phyloP scores from a whole-genome alignment of 2,113 vertebrate species.

The Petrocephalus zakoni region DNA sequence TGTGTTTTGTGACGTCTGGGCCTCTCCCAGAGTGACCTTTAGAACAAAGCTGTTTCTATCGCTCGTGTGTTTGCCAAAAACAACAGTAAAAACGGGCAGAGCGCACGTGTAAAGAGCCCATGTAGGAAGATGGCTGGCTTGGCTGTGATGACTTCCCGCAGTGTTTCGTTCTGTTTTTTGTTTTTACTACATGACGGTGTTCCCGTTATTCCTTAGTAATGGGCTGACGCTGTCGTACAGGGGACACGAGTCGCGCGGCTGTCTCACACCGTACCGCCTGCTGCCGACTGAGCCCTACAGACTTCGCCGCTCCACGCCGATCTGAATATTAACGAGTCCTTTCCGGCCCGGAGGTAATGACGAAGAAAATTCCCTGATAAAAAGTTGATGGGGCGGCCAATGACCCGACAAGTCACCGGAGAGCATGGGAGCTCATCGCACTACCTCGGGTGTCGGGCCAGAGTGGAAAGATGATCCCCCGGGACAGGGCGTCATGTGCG shows the following conservation, averaged over 20 bases:
- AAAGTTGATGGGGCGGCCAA: slow-evolving; percentile 72
- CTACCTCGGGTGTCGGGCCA: slow-evolving; percentile 65
- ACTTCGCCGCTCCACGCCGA: slow-evolving; percentile 50
- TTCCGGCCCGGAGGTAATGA: slow-evolving; percentile 66
- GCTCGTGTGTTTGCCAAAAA: background rate
- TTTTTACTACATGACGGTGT: background rate
- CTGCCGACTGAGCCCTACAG: background rate
- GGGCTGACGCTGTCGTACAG: background rate
- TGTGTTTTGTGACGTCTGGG: background rate
- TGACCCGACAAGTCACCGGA: slow-evolving; percentile 66
- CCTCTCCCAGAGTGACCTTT: background rate
- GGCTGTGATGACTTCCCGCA: background rate
- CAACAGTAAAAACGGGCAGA: background rate
- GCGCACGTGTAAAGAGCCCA: background rate
- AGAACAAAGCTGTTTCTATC: background rate
- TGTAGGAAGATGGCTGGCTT: background rate
- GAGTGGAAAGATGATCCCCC: slow-evolving; percentile 60
- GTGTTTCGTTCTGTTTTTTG: background rate
- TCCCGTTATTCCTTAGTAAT: background rate
- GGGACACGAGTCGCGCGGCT: background rate
- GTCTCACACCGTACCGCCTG: slow-evolving; percentile 12
- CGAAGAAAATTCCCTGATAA: slow-evolving; percentile 75
- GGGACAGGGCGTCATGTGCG: background rate
- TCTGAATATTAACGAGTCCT: slow-evolving; percentile 70
- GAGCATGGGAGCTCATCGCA: slow-evolving; percentile 70